phyloP scores from a whole-genome alignment of 2,888 invertebrate species.

The Sesia bembeciformis region DNA sequence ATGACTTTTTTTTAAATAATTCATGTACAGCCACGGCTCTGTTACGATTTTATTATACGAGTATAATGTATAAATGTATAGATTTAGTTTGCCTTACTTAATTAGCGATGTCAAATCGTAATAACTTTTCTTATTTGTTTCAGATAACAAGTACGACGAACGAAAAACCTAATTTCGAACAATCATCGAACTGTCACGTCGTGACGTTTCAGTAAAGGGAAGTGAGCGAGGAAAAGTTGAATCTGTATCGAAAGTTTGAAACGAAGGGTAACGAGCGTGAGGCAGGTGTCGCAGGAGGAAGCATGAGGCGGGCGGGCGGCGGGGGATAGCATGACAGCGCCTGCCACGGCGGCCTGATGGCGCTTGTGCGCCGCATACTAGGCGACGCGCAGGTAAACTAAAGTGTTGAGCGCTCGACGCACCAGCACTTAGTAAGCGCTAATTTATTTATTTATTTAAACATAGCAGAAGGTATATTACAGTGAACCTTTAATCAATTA shows the following conservation, averaged over 20 bases:
- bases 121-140: conserved; percentile 3
- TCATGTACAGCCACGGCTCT: no score
- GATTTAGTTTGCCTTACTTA: no score
- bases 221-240: conserved; percentile 33
- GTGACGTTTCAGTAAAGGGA: conserved; percentile 11
- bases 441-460: no score
- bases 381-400: conserved; percentile 86
- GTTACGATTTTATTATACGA: no score
- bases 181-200: conserved; percentile 12
- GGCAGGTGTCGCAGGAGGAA: conserved; percentile 28
- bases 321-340: conserved; percentile 72
- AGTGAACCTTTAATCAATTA: no score
- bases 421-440: no score
- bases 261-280: conserved; percentile 22
- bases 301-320: conserved; percentile 43
- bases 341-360: conserved; percentile 83
- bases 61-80: no score
- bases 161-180: conserved; percentile 1
- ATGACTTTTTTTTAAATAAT: no score
- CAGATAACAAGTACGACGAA: conserved; percentile 3
- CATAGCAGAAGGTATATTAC: no score
- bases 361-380: conserved; percentile 89
- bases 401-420: no score
- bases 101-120: not conserved
- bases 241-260: conserved; percentile 32